Evolutionary conservation across 2,797 vertebrate species (phyloP).

Genomic region (Philypnodon macrostomus): DNA sequence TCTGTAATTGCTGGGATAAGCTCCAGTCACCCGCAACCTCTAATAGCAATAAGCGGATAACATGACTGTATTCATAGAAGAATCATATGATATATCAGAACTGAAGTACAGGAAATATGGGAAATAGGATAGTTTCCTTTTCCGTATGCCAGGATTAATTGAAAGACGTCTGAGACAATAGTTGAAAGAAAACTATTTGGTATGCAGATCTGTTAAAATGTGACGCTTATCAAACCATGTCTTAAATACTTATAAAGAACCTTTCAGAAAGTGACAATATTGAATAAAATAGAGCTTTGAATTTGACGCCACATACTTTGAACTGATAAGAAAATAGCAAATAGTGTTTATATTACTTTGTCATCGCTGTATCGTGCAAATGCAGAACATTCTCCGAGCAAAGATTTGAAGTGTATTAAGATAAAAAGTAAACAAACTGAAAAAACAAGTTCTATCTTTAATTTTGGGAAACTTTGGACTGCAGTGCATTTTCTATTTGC

Average conservation of each 20-base stretch:
- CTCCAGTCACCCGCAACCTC: too few species aligned
- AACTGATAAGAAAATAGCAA: constrained; percentile 40
- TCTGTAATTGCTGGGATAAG: too few species aligned
- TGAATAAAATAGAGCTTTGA: constrained; percentile 31
- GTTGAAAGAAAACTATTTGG: neutral
- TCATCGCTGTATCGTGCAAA: constrained; percentile 32
- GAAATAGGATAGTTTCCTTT: too few species aligned
- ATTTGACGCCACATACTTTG: constrained; percentile 22
- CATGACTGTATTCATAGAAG: too few species aligned
- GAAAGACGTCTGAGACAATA: neutral
- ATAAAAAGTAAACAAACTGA: constrained; percentile 31
- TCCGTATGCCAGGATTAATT: neutral
- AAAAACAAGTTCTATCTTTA: constrained; percentile 2
- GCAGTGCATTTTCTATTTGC: too few species aligned
- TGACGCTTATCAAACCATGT: constrained; percentile 13
- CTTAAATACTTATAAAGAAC: constrained; percentile 32
- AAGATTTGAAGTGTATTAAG: constrained; percentile 35
- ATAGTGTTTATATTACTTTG: constrained; percentile 37
- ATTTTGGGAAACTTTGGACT: neutral
- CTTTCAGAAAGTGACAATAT: constrained; percentile 25
- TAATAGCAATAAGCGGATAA: too few species aligned
- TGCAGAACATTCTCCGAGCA: constrained; percentile 24
- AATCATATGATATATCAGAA: too few species aligned
- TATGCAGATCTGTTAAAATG: neutral
- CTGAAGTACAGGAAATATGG: too few species aligned